phyloP scores from a whole-genome alignment of 64 coral and sea anemone genomes.

The Montipora cactus region DNA sequence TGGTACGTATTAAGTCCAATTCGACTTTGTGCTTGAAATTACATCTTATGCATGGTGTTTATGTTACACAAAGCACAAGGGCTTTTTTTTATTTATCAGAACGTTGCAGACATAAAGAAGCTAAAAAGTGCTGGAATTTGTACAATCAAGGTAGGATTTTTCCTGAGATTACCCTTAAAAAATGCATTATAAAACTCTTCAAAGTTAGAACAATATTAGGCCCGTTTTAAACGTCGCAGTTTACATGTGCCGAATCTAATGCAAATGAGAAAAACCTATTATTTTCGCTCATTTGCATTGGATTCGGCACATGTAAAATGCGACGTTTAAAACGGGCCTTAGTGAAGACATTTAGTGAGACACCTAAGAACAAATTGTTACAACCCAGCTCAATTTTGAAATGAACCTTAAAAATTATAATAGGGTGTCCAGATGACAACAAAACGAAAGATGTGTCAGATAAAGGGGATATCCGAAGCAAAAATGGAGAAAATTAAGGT shows the following conservation, averaged over 20 bases:
- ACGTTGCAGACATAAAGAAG: slow-evolving; percentile 99
- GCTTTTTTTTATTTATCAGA: slow-evolving; percentile 14
- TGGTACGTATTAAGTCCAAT: background rate
- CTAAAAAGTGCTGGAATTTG: slow-evolving; percentile 92
- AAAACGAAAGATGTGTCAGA: slow-evolving; percentile 91
- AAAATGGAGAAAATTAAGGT: slow-evolving; percentile 99
- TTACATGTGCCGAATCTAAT: too few relatives aligned
- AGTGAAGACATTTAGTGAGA: background rate
- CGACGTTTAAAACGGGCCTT: too few relatives aligned
- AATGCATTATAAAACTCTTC: background rate
- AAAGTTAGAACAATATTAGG: too few relatives aligned
- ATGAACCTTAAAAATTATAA: background rate
- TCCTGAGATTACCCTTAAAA: background rate
- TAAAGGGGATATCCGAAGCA: slow-evolving; percentile 99
- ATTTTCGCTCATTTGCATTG: too few relatives aligned
- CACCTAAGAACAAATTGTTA: background rate
- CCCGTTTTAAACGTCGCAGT: too few relatives aligned
- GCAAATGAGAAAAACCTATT: too few relatives aligned
- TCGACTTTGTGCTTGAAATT: background rate
- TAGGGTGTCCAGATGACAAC: slow-evolving; percentile 99
- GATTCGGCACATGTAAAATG: too few relatives aligned
- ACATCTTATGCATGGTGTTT: background rate
- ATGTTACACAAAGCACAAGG: too few relatives aligned
- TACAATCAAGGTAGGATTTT: slow-evolving; percentile 85
- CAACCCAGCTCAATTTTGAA: background rate